These are phyloP conservation scores for Chironomus riparius DNA, from an alignment of 2,888 invertebrate genomes.

Conservation along the genomic window DNA sequence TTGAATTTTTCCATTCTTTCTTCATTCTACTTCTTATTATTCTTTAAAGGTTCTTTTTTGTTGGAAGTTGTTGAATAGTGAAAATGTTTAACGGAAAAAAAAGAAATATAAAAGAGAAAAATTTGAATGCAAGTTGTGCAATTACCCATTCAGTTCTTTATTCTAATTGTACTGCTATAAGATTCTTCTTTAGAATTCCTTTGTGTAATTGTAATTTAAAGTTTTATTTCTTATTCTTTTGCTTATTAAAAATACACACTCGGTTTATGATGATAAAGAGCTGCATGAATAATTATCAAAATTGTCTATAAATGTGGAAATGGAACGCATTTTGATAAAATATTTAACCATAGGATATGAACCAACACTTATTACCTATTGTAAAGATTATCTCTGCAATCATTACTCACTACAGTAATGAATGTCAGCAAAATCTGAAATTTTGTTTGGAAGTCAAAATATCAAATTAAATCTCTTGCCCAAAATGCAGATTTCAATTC, in stretches of 20 bases:
- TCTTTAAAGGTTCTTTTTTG: neutral
- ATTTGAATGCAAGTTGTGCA: constrained; percentile 20
- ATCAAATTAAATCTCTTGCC: too few species aligned
- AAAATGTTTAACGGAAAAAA: neutral
- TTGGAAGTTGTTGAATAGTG: neutral
- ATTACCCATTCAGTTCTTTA: neutral
- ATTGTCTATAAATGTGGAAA: too few species aligned
- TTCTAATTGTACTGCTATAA: neutral
- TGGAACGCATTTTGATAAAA: too few species aligned
- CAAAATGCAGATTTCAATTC: neutral
- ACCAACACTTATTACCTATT: too few species aligned
- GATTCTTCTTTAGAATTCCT: neutral
- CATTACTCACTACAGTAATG: too few species aligned
- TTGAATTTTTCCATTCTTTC: constrained; percentile 8
- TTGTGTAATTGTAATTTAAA: neutral
- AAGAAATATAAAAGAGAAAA: neutral
- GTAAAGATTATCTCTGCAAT: too few species aligned
- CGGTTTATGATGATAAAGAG: neutral
- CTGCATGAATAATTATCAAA: too few species aligned
- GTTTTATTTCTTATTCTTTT: neutral
- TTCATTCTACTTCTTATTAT: neutral
- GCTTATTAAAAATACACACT: neutral
- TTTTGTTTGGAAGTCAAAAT: too few species aligned
- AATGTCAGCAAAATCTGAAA: too few species aligned
- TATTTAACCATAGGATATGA: too few species aligned